phyloP scores from a whole-genome alignment of 2,888 invertebrate species.

The Strigamia maritima region DNA sequence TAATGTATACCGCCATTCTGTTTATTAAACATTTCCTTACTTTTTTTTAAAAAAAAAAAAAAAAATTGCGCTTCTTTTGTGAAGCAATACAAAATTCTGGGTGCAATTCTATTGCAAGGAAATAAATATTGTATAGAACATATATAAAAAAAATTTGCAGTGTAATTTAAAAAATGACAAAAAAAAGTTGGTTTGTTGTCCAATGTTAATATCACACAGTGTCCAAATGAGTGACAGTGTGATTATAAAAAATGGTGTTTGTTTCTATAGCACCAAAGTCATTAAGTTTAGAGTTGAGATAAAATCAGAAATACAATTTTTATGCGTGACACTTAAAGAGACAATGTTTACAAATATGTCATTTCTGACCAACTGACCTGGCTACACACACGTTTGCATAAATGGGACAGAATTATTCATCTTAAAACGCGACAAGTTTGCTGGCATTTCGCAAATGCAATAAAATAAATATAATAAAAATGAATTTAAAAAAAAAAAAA shows the following conservation, averaged over 20 bases:
- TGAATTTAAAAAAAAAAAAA: background rate
- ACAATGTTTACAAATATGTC: conserved; percentile 4
- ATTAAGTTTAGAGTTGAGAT: background rate
- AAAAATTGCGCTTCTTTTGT: conserved; percentile 21
- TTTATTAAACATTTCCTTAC: conserved; percentile 18
- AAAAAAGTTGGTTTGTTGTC: background rate
- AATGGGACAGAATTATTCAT: background rate
- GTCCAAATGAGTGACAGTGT: background rate
- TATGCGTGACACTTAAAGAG: background rate
- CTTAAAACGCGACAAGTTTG: background rate
- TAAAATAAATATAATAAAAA: background rate
- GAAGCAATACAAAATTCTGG: background rate
- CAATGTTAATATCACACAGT: background rate
- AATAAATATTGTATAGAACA: background rate
- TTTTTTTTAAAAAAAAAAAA: background rate
- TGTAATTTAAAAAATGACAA: background rate
- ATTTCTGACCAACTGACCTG: background rate
- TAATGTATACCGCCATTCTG: conserved; percentile 19
- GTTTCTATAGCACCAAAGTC: background rate
- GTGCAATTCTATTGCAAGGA: background rate
- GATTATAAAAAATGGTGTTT: background rate
- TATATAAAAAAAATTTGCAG: background rate
- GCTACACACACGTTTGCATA: background rate
- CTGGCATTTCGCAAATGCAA: background rate
- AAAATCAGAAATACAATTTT: background rate